Percentiles rank a stretch among this genome's conserved stretches.
Conservation (phyloP, 2,888 invertebrate genomes). For the Abscondita cerata region DNA sequence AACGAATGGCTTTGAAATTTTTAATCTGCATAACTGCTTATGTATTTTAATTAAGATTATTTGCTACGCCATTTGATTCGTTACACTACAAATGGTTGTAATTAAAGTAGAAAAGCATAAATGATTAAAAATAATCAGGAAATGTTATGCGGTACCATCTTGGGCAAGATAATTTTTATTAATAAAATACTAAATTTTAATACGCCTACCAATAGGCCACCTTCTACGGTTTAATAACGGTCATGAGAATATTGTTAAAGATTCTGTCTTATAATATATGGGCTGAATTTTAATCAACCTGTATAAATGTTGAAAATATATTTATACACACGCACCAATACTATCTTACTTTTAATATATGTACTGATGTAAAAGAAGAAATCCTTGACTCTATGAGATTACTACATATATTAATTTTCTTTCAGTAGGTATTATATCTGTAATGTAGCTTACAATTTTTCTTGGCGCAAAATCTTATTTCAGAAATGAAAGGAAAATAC, state of each 20-base stretch:
- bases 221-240: slow-evolving; percentile 18
- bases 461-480: too few relatives aligned
- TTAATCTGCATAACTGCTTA: too few relatives aligned
- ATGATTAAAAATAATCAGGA: neutral
- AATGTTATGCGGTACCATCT: slow-evolving; percentile 14
- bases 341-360: slow-evolving; percentile 12
- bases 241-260: slow-evolving; percentile 15
- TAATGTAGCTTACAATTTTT: neutral
- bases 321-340: slow-evolving; percentile 12
- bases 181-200: slow-evolving; percentile 14
- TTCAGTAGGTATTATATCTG: slow-evolving; percentile 2
- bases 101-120: slow-evolving; percentile 6
- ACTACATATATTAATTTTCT: slow-evolving; percentile 4
- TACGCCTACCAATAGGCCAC: slow-evolving; percentile 19
- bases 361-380: slow-evolving; percentile 24
- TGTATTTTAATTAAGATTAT: too few relatives aligned
- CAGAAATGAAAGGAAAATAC: too few relatives aligned
- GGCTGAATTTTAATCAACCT: slow-evolving; percentile 24
- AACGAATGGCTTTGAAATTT: too few relatives aligned
- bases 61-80: too few relatives aligned
- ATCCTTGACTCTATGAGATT: slow-evolving; percentile 20
- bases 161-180: slow-evolving; percentile 14
- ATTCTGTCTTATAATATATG: slow-evolving; percentile 21
- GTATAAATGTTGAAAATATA: slow-evolving; percentile 10
- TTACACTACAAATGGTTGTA: too few relatives aligned